phyloP scores from a whole-genome alignment of 2,888 invertebrate genomes.

The Branchipolynoe longqiensis region DNA sequence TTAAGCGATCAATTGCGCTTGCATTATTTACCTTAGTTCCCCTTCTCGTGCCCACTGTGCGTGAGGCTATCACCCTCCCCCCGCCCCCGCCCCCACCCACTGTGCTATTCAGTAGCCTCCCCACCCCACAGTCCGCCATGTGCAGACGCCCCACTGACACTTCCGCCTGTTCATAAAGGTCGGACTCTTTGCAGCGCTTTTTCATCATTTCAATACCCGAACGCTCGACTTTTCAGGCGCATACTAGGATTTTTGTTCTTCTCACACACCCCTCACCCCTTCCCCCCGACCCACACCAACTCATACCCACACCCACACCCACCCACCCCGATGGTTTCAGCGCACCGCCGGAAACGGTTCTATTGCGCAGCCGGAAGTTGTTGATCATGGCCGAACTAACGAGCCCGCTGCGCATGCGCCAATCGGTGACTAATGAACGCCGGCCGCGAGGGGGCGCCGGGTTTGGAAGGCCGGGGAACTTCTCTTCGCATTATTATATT shows the following conservation, averaged over 20 bases:
- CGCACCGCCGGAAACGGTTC: conserved; percentile 47
- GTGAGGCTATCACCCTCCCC: no score
- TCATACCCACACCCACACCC: no score
- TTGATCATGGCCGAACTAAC: conserved; percentile 57
- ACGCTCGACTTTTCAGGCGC: conserved; percentile 48
- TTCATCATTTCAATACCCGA: conserved; percentile 51
- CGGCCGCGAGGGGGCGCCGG: neutral
- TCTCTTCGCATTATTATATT: conserved; percentile 52
- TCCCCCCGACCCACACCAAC: no score
- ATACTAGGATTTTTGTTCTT: conserved; percentile 35
- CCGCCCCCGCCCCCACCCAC: no score
- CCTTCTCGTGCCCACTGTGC: no score
- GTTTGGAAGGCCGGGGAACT: neutral
- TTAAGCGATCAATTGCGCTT: no score
- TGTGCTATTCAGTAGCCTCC: no score
- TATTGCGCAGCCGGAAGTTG: conserved; percentile 49
- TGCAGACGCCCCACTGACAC: conserved; percentile 9
- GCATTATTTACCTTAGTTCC: no score
- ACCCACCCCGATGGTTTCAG: conserved; percentile 47
- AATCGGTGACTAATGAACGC: conserved; percentile 49
- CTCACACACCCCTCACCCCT: no score
- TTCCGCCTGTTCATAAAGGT: neutral
- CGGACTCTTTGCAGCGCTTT: conserved; percentile 20
- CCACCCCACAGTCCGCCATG: no score
- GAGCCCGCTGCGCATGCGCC: conserved; percentile 46